Evolutionary conservation across 2,797 vertebrate genomes (phyloP).

Genomic region (Chaenodraco wilsoni): DNA sequence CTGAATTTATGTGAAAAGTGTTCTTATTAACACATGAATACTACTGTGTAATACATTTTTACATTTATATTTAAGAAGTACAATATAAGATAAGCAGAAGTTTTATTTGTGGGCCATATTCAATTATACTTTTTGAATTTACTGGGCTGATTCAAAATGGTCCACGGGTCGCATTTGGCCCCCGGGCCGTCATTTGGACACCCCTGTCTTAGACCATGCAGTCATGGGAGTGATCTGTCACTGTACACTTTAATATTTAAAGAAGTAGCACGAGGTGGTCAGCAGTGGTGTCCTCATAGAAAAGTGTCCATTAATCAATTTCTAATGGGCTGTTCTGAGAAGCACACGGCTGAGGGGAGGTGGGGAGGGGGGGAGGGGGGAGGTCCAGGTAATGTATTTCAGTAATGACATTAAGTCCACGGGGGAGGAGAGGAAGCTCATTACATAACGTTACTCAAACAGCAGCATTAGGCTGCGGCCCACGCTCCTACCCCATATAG

Average conservation of each 20-base stretch:
- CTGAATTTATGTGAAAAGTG: too few species aligned
- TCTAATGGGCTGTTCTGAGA: conserved; percentile 73
- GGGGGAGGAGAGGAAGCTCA: conserved; percentile 74
- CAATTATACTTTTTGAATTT: too few species aligned
- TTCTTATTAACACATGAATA: too few species aligned
- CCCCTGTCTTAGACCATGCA: not conserved
- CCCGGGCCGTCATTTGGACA: too few species aligned
- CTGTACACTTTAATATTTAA: conserved; percentile 61
- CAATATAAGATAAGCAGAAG: too few species aligned
- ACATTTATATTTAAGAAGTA: too few species aligned
- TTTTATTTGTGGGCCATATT: too few species aligned
- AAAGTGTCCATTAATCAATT: conserved; percentile 76
- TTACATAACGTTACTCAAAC: conserved; percentile 74
- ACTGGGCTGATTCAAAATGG: too few species aligned
- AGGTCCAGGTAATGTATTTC: conserved; percentile 79
- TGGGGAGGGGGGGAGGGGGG: conserved; percentile 13
- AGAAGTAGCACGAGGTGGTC: conserved; percentile 62
- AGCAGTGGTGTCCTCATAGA: conserved; percentile 56
- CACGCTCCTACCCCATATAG: conserved; percentile 51
- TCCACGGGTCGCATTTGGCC: too few species aligned
- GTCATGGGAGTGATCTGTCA: conserved; percentile 55
- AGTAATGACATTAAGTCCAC: conserved; percentile 81
- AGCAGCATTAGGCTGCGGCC: conserved; percentile 39
- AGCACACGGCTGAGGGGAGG: conserved; percentile 60
- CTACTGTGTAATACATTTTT: too few species aligned